phyloP scores from a whole-genome alignment of 2,797 vertebrate genomes.

The Holocentrus rufus region DNA sequence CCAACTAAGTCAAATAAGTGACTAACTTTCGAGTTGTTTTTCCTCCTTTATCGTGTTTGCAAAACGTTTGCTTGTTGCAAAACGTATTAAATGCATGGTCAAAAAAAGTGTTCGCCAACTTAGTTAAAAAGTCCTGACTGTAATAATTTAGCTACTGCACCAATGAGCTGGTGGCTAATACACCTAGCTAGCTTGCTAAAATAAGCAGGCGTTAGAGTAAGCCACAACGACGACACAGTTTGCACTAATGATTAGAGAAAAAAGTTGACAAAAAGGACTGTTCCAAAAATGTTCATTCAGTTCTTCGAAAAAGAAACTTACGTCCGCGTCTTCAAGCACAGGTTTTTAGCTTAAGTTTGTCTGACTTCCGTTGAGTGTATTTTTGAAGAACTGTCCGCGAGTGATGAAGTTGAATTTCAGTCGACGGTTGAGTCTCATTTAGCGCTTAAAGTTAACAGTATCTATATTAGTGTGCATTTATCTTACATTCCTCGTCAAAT shows the following conservation, averaged over 20 bases:
- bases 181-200: constrained; percentile 67
- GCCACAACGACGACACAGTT: constrained; percentile 38
- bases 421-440: constrained; percentile 39
- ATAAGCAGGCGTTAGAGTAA: constrained; percentile 48
- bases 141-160: constrained; percentile 9
- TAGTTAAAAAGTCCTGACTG: constrained; percentile 11
- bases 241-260: neutral
- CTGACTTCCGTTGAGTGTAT: constrained; percentile 45
- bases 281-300: neutral
- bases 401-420: constrained; percentile 66
- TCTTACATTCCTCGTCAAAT: neutral
- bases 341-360: constrained; percentile 28
- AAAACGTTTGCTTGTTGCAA: constrained; percentile 65
- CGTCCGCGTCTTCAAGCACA: constrained; percentile 3
- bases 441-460: constrained; percentile 51
- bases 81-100: constrained; percentile 45
- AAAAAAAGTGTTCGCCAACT: constrained; percentile 14
- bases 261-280: constrained; percentile 45
- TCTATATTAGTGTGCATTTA: neutral
- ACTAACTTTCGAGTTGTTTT: neutral
- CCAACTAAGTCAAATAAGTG: constrained; percentile 8
- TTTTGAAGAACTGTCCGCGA: constrained; percentile 45
- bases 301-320: neutral
- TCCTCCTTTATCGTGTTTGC: constrained; percentile 22
- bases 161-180: constrained; percentile 52